Percentiles rank a stretch among this genome's conserved stretches.
Evolutionary conservation across 2,113 vertebrate genomes (phyloP).

Genomic region (Dissostichus mawsoni): DNA sequence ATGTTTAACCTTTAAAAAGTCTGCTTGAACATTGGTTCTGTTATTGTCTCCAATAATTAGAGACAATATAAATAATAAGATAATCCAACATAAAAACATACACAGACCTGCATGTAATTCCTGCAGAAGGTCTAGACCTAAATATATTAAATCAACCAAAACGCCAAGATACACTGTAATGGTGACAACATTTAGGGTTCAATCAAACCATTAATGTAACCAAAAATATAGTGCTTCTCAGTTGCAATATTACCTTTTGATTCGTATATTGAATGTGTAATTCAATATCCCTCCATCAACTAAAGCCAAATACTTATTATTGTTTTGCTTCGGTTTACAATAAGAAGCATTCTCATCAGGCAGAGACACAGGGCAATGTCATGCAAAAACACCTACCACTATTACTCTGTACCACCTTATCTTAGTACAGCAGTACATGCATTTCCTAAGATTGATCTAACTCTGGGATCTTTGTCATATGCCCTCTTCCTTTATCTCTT

Average conservation of each 20-base stretch:
- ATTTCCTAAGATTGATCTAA: slow-evolving; percentile 23
- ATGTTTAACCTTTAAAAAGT: no score
- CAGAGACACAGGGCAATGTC: slow-evolving; percentile 10
- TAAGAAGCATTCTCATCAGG: slow-evolving; percentile 2
- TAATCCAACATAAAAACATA: not conserved
- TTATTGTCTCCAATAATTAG: not conserved
- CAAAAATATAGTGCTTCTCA: not conserved
- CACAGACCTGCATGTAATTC: no score
- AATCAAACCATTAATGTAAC: not conserved
- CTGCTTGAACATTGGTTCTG: not conserved
- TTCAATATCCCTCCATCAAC: not conserved
- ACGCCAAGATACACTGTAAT: not conserved
- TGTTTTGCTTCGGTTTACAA: slow-evolving; percentile 5
- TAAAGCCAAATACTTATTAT: not conserved
- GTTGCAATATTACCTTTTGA: not conserved
- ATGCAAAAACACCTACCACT: slow-evolving; percentile 9
- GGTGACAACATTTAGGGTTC: not conserved
- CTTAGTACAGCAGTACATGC: slow-evolving; percentile 7
- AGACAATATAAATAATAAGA: not conserved
- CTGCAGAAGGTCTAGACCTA: not conserved
- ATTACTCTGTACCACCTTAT: slow-evolving; percentile 9
- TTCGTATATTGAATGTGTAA: not conserved
- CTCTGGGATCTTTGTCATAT: slow-evolving; percentile 17
- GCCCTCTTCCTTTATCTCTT: slow-evolving; percentile 9
- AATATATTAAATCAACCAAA: not conserved